Evolutionary conservation across 1,140 invertebrate species (phyloP).

Genomic region (Nasonia vitripennis): DNA sequence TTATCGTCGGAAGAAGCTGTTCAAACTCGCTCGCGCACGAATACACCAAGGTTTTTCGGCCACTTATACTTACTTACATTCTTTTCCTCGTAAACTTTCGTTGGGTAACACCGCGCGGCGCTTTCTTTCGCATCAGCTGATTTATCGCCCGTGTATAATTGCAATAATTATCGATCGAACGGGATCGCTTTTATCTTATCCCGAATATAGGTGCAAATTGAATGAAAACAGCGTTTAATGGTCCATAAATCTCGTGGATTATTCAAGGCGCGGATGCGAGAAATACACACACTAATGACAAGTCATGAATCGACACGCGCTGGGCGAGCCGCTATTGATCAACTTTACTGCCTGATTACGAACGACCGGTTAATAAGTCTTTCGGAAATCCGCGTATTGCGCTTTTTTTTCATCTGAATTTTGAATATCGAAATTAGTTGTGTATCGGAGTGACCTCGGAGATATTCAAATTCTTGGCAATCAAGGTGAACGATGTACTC

Average conservation of each 20-base stretch:
- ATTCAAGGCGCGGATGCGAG: neutral
- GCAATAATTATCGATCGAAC: neutral
- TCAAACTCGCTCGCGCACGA: neutral
- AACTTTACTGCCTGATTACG: neutral
- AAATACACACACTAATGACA: neutral
- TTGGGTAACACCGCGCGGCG: too few species aligned
- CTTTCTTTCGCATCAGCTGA: neutral
- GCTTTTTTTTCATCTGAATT: too few species aligned
- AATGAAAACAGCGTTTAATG: neutral
- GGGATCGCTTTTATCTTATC: too few species aligned
- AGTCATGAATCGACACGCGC: neutral
- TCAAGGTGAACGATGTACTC: too few species aligned
- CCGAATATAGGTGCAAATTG: too few species aligned
- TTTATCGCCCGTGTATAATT: neutral
- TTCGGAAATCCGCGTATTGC: too few species aligned
- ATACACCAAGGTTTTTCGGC: neutral
- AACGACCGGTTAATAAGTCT: neutral
- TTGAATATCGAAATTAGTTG: too few species aligned
- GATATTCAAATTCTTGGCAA: too few species aligned
- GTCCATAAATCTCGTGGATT: conserved; percentile 2
- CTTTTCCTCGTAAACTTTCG: neutral
- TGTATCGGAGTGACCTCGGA: too few species aligned
- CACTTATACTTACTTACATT: neutral
- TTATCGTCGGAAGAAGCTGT: neutral
- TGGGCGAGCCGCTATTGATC: neutral